These are phyloP conservation scores for Phaenicophaeus curvirostris DNA, from an alignment of 2,797 vertebrate genomes.

Conservation along the genomic window DNA sequence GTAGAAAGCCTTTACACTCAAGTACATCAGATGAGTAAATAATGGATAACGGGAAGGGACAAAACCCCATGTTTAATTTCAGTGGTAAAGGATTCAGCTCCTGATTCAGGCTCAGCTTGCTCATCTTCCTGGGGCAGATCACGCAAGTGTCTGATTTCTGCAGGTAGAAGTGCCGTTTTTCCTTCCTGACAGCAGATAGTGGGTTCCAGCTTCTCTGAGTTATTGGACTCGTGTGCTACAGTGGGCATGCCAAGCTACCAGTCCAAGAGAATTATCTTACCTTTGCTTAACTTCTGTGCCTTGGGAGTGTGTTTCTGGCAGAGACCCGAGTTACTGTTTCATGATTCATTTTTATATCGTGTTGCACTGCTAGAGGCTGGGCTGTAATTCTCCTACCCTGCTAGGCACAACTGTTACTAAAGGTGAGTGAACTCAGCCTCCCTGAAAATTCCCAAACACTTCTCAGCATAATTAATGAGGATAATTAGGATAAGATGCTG, in stretches of 20 bases:
- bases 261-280: not conserved
- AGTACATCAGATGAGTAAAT: not conserved
- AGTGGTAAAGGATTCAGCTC: not conserved
- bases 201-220: not conserved
- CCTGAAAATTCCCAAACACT: not conserved
- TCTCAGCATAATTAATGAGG: not conserved
- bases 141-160: not conserved
- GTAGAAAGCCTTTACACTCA: not conserved
- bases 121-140: not conserved
- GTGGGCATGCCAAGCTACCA: not conserved
- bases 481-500: not conserved
- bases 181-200: not conserved
- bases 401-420: not conserved
- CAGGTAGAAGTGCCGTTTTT: not conserved
- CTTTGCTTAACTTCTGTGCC: not conserved
- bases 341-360: not conserved
- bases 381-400: not conserved
- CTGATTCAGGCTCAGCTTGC: not conserved
- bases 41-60: not conserved
- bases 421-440: not conserved
- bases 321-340: not conserved
- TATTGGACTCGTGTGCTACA: not conserved
- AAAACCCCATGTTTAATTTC: not conserved
- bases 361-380: not conserved
- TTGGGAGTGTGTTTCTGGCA: not conserved